These are phyloP conservation scores for Furnarius figulus DNA, from an alignment of 2,113 vertebrate genomes.

Conservation along the genomic window DNA sequence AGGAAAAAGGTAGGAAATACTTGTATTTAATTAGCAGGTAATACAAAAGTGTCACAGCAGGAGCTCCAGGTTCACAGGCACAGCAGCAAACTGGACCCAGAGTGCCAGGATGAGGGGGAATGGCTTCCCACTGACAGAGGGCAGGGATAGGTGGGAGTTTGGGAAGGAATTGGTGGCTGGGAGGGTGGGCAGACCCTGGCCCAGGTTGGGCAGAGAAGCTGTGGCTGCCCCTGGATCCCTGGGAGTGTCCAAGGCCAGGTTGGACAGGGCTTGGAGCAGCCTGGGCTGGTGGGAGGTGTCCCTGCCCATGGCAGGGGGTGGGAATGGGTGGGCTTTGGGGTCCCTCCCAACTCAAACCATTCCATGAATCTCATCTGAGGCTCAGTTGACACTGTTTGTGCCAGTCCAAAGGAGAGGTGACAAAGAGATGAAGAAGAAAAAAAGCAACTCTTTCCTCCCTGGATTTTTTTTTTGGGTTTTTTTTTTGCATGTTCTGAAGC, in stretches of 20 bases:
- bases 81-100: neutral
- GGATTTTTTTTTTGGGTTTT: too few relatives aligned
- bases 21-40: neutral
- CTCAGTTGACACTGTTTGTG: neutral
- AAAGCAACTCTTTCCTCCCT: neutral
- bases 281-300: neutral
- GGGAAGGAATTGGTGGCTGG: neutral
- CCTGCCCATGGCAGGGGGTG: neutral
- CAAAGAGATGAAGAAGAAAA: neutral
- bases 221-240: neutral
- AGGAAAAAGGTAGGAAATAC: neutral
- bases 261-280: neutral
- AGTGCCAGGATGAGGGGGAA: neutral
- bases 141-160: neutral
- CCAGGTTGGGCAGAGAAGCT: neutral
- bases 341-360: neutral
- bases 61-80: neutral
- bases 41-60: neutral
- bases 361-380: fast-evolving
- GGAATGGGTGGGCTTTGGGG: fast-evolving
- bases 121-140: neutral
- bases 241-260: neutral
- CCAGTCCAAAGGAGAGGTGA: neutral
- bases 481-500: neutral
- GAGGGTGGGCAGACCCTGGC: neutral